Conservation (phyloP, 64 coral and sea anemone species). For the Pocillopora verrucosa region DNA sequence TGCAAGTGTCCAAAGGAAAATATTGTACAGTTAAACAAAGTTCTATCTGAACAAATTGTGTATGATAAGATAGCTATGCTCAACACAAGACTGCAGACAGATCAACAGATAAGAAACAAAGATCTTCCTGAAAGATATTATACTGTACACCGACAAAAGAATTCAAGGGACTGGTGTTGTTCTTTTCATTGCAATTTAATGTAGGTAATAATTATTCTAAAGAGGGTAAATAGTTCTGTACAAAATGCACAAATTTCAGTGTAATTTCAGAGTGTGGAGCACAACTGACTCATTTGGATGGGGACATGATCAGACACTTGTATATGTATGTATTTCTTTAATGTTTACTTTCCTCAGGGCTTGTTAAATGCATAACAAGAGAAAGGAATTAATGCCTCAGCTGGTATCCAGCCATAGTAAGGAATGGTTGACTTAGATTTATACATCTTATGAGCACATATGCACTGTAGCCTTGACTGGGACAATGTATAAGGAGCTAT, state of each 20-base stretch:
- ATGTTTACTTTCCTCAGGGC: slow-evolving; percentile 37
- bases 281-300: too few species aligned
- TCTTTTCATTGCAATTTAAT: too few species aligned
- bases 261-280: too few species aligned
- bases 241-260: too few species aligned
- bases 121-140: too few species aligned
- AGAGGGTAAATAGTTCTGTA: too few species aligned
- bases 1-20: slow-evolving; percentile 69
- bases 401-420: slow-evolving; percentile 81
- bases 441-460: background rate
- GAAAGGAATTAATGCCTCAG: slow-evolving; percentile 76
- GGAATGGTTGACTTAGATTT: background rate
- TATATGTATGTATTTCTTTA: background rate
- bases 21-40: slow-evolving; percentile 55
- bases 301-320: too few species aligned
- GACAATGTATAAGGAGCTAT: too few species aligned
- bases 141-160: too few species aligned
- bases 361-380: slow-evolving; percentile 75
- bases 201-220: too few species aligned
- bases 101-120: slow-evolving; percentile 66
- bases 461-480: too few species aligned
- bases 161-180: too few species aligned
- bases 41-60: slow-evolving; percentile 83
- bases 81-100: slow-evolving; percentile 90
- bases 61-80: slow-evolving; percentile 92